Conservation (phyloP, 2,888 invertebrate genomes). For the Ophion ellenae region DNA sequence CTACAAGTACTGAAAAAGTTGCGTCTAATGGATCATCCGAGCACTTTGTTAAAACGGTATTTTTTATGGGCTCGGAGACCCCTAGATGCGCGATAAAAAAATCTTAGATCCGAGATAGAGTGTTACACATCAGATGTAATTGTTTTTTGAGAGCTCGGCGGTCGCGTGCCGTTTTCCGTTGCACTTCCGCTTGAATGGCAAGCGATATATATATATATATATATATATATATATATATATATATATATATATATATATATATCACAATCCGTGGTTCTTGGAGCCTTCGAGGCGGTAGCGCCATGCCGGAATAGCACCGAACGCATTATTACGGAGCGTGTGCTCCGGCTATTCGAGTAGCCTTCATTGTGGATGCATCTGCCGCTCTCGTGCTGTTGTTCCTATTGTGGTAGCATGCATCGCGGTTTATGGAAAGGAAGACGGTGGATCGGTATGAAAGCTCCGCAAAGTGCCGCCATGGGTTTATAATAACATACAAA, state of each 20-base stretch:
- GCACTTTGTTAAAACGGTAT: neutral
- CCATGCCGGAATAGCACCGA: slow-evolving; percentile 37
- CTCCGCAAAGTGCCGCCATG: slow-evolving; percentile 64
- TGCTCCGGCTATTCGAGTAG: slow-evolving; percentile 61
- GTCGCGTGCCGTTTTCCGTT: slow-evolving; percentile 65
- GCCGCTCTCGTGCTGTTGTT: slow-evolving; percentile 68
- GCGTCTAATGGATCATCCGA: neutral
- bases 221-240: slow-evolving; percentile 15
- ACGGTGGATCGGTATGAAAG: slow-evolving; percentile 58
- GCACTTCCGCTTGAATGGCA: slow-evolving; percentile 34
- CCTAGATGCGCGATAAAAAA: slow-evolving; percentile 23
- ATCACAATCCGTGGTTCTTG: slow-evolving; percentile 62
- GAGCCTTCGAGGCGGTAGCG: slow-evolving; percentile 66
- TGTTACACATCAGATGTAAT: slow-evolving; percentile 29
- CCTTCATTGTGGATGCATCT: slow-evolving; percentile 77
- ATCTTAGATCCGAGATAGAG: slow-evolving; percentile 52
- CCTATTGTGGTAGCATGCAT: slow-evolving; percentile 35
- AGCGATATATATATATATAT: neutral
- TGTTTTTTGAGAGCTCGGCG: slow-evolving; percentile 44
- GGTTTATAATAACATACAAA: slow-evolving; percentile 46
- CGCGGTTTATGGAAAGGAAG: slow-evolving; percentile 40
- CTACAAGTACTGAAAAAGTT: no score
- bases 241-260: slow-evolving; percentile 15
- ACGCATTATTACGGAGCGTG: slow-evolving; percentile 59
- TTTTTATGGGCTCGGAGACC: slow-evolving; percentile 1